Percentiles rank a stretch among this genome's conserved stretches.
phyloP scores from a whole-genome alignment of 2,113 vertebrate species.

The Protobothrops flavoviridis region DNA sequence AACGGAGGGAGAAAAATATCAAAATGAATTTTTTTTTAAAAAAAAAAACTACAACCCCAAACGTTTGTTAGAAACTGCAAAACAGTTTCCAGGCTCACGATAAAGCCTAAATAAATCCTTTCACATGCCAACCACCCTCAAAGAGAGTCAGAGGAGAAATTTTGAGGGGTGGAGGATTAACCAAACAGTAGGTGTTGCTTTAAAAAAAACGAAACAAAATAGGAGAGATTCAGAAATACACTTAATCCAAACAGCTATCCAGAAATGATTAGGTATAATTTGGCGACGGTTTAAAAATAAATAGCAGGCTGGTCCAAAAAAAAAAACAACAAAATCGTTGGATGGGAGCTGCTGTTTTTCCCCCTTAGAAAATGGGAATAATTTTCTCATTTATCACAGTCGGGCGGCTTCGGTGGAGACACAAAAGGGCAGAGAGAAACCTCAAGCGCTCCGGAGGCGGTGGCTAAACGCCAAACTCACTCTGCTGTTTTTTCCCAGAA shows the following conservation, averaged over 20 bases:
- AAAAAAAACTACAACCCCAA: conserved; percentile 30
- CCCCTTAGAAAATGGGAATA: not conserved
- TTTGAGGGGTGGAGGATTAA: not conserved
- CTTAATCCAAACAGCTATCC: not conserved
- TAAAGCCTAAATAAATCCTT: conserved; percentile 14
- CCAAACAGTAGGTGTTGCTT: not conserved
- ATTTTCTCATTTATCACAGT: not conserved
- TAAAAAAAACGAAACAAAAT: not conserved
- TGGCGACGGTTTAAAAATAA: not conserved
- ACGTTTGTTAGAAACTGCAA: conserved; percentile 48
- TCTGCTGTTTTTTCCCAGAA: not conserved
- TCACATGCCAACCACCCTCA: conserved; percentile 31
- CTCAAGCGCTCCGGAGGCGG: not conserved
- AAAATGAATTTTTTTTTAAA: not conserved
- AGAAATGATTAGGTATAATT: not conserved
- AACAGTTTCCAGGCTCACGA: conserved; percentile 20
- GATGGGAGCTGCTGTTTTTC: not conserved
- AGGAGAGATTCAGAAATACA: not conserved
- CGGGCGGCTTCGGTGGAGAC: not conserved
- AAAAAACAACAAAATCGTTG: not conserved
- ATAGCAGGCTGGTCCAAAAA: not conserved
- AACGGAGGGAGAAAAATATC: not conserved
- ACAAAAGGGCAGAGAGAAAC: not conserved
- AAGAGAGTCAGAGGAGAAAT: conserved; percentile 16
- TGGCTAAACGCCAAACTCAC: not conserved